Evolutionary conservation across 1,140 invertebrate genomes (phyloP).

Genomic region (Diprion similis): DNA sequence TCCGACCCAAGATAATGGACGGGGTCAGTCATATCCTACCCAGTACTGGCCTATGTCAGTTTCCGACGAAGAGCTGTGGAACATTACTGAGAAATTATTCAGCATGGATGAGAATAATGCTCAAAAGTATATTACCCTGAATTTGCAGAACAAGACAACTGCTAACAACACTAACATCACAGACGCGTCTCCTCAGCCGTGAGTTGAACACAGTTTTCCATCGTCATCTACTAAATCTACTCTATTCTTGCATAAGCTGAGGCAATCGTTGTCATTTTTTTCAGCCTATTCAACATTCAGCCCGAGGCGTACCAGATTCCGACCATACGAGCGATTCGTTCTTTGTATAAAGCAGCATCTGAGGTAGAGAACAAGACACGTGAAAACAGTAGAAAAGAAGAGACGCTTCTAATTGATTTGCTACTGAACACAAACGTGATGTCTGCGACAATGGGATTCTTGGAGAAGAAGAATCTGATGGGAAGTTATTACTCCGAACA

Average conservation of each 20-base stretch:
- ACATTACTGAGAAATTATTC: constrained; percentile 52
- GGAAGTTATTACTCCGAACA: constrained; percentile 59
- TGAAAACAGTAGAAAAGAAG: constrained; percentile 59
- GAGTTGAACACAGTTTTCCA: constrained; percentile 31
- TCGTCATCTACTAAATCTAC: constrained; percentile 5
- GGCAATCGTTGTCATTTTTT: constrained; percentile 22
- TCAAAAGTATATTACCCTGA: constrained; percentile 54
- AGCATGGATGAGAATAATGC: constrained; percentile 59
- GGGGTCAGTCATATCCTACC: background rate
- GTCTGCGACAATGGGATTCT: constrained; percentile 64
- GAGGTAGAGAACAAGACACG: constrained; percentile 77
- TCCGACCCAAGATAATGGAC: background rate
- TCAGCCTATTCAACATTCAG: constrained; percentile 52
- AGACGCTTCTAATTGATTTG: constrained; percentile 66
- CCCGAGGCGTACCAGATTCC: constrained; percentile 55
- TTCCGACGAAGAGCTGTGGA: constrained; percentile 45
- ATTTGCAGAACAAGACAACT: constrained; percentile 57
- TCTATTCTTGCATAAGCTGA: too few relatives aligned
- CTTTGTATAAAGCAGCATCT: constrained; percentile 75
- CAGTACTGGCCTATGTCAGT: constrained; percentile 20
- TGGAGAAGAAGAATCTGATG: constrained; percentile 59
- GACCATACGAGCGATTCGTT: constrained; percentile 67
- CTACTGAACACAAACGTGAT: constrained; percentile 68
- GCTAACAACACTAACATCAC: constrained; percentile 48
- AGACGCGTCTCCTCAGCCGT: constrained; percentile 58